Evolutionary conservation across 2,888 invertebrate genomes (phyloP).

Genomic region (Tenthredo scrophulariae): DNA sequence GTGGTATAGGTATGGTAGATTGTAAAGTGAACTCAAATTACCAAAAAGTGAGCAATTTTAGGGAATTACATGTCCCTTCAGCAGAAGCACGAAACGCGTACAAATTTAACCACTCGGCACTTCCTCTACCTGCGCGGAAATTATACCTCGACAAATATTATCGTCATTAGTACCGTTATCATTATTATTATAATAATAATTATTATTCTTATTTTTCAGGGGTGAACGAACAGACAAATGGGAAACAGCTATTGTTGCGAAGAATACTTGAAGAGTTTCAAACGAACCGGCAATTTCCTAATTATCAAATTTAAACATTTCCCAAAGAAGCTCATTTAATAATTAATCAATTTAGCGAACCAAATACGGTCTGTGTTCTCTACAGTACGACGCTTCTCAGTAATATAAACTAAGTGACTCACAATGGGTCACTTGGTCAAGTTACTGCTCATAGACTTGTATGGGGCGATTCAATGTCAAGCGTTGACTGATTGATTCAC

Average conservation of each 20-base stretch:
- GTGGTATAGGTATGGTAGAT: constrained; percentile 17
- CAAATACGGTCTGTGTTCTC: neutral
- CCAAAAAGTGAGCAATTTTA: neutral
- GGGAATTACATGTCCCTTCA: constrained; percentile 13
- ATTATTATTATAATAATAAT: neutral
- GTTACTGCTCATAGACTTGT: neutral
- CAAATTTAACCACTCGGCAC: neutral
- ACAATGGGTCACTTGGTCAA: neutral
- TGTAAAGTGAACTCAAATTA: constrained; percentile 35
- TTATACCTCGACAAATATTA: constrained; percentile 33
- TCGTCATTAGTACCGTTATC: neutral
- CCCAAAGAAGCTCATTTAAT: constrained; percentile 31
- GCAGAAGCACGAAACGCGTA: neutral
- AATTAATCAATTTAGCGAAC: constrained; percentile 17
- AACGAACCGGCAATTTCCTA: constrained; percentile 16
- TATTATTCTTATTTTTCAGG: neutral
- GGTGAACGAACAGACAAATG: neutral
- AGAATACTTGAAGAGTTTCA: constrained; percentile 6
- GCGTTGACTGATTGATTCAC: constrained; percentile 28
- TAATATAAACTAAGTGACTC: constrained; percentile 17
- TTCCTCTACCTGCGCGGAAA: neutral
- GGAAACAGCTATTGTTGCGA: neutral
- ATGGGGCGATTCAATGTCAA: constrained; percentile 23
- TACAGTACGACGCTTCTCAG: neutral
- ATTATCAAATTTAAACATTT: neutral